Conservation (phyloP, 2,888 invertebrate genomes). For the Eupithecia subfuscata region DNA sequence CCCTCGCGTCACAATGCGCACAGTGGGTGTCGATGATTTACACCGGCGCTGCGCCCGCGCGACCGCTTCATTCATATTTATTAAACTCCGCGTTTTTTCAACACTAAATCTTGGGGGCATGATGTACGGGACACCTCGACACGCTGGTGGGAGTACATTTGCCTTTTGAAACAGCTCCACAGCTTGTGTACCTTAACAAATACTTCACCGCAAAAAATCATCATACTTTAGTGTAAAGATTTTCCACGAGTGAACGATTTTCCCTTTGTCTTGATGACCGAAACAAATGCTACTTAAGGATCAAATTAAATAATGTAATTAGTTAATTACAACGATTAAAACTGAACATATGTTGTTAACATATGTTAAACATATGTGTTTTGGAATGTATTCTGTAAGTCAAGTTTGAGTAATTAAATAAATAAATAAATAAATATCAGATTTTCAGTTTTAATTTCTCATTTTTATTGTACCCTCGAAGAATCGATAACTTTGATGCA, state of each 20-base stretch:
- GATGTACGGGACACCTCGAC: constrained; percentile 65
- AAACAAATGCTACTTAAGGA: not conserved
- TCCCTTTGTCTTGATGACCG: not conserved
- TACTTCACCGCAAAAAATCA: not conserved
- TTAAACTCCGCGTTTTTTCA: constrained; percentile 71
- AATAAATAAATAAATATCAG: too few species aligned
- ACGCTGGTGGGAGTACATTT: constrained; percentile 42
- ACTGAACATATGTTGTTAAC: too few species aligned
- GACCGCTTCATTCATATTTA: constrained; percentile 76
- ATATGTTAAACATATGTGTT: too few species aligned
- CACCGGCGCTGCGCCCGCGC: constrained; percentile 58
- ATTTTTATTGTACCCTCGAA: not conserved
- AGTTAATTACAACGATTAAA: too few species aligned
- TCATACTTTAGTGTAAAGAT: not conserved
- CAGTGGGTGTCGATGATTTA: constrained; percentile 80
- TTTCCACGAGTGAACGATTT: too few species aligned
- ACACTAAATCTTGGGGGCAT: constrained; percentile 66
- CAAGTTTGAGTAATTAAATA: too few species aligned
- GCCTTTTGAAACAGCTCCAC: constrained; percentile 15
- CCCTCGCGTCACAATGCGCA: constrained; percentile 53
- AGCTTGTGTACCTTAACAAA: not conserved
- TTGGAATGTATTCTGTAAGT: too few species aligned
- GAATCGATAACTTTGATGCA: not conserved
- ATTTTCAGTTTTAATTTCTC: not conserved
- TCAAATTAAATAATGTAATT: too few species aligned